Conservation (phyloP, 2,113 vertebrate genomes). For the Anhinga anhinga region DNA sequence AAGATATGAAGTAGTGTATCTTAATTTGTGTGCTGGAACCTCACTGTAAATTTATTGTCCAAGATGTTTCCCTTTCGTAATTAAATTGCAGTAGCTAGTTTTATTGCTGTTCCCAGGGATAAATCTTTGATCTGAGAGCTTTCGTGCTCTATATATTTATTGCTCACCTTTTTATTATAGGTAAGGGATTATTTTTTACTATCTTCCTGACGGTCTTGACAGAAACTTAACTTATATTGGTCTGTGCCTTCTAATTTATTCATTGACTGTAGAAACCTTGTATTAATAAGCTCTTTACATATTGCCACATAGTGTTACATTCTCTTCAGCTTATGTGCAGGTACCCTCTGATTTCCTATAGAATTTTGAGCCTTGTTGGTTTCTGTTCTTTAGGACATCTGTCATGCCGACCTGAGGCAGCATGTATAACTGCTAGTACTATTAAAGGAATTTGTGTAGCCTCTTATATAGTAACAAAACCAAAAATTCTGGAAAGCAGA, state of each 20-base stretch:
- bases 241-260: slow-evolving; percentile 47
- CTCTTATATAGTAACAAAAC: neutral
- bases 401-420: neutral
- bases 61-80: slow-evolving; percentile 70
- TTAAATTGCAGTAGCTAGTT: slow-evolving; percentile 72
- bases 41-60: slow-evolving; percentile 68
- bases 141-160: slow-evolving; percentile 53
- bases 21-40: slow-evolving; percentile 67
- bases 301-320: neutral
- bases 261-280: slow-evolving; percentile 21
- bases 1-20: slow-evolving; percentile 49
- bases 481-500: neutral
- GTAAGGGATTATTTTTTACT: slow-evolving; percentile 60
- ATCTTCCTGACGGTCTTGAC: slow-evolving; percentile 46
- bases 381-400: neutral
- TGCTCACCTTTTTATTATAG: slow-evolving; percentile 66
- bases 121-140: slow-evolving; percentile 70
- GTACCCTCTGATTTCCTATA: neutral
- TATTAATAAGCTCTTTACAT: slow-evolving; percentile 48
- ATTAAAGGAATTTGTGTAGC: neutral
- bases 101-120: slow-evolving; percentile 70
- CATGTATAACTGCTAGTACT: neutral
- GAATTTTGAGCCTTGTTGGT: neutral
- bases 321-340: neutral
- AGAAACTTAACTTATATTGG: slow-evolving; percentile 49